phyloP scores from a whole-genome alignment of 1,140 invertebrate species.

The Bactericera cockerelli region DNA sequence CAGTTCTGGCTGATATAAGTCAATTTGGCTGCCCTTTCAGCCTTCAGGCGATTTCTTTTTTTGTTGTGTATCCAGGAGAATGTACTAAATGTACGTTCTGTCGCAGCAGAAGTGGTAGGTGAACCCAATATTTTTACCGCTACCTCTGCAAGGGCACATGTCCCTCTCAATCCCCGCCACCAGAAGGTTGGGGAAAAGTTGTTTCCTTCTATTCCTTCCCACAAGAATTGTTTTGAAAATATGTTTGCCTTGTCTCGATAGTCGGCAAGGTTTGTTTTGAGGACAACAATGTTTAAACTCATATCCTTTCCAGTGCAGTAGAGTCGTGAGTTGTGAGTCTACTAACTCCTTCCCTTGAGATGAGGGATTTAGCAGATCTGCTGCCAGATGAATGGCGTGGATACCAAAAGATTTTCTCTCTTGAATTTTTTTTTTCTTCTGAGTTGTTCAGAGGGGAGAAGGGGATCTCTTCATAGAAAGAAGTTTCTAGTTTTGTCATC shows the following conservation, averaged over 20 bases:
- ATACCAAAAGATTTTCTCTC: neutral
- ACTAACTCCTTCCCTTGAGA: too few relatives aligned
- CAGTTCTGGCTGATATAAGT: slow-evolving; percentile 2
- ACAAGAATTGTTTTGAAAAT: neutral
- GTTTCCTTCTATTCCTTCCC: neutral
- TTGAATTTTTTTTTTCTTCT: neutral
- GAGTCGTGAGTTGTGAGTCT: too few relatives aligned
- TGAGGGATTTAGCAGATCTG: neutral
- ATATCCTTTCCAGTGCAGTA: too few relatives aligned
- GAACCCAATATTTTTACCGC: neutral
- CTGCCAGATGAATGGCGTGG: neutral
- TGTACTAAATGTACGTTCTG: slow-evolving; percentile 6
- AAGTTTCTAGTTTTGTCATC: too few relatives aligned
- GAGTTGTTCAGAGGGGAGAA: neutral
- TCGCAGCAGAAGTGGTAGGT: slow-evolving; percentile 2
- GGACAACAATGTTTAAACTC: neutral
- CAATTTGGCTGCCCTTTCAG: neutral
- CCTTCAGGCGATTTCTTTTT: slow-evolving; percentile 2
- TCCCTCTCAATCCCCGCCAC: neutral
- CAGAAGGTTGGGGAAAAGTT: neutral
- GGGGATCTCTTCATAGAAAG: neutral
- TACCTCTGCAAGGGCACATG: slow-evolving; percentile 1
- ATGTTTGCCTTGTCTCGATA: neutral
- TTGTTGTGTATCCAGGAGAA: slow-evolving; percentile 3
- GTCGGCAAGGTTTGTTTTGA: neutral